Evolutionary conservation across 2,888 invertebrate genomes (phyloP).

Genomic region (Neoscelio sp.): DNA sequence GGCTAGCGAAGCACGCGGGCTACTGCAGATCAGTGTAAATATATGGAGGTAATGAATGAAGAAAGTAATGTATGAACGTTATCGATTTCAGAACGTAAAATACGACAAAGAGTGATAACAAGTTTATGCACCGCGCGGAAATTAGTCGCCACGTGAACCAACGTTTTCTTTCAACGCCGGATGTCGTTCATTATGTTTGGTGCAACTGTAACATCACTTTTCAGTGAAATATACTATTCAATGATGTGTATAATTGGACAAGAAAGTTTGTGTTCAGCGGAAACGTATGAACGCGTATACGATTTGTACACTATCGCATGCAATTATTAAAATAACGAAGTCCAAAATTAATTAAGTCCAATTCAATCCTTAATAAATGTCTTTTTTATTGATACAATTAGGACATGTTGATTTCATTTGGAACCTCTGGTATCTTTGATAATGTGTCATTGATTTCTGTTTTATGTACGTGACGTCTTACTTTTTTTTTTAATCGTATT

Average conservation of each 20-base stretch:
- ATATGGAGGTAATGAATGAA: conserved; percentile 40
- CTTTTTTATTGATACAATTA: conserved; percentile 60
- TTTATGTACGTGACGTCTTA: conserved; percentile 1
- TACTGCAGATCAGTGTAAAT: conserved; percentile 62
- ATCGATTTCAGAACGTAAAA: conserved; percentile 19
- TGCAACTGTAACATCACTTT: not conserved
- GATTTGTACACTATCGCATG: conserved; percentile 63
- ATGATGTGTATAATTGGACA: conserved; percentile 11
- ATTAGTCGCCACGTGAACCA: not conserved
- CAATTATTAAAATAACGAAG: conserved; percentile 55
- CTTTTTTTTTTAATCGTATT: not conserved
- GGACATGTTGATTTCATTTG: conserved; percentile 42
- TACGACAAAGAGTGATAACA: not conserved
- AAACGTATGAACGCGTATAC: conserved; percentile 31
- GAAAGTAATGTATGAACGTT: conserved; percentile 48
- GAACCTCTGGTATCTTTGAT: conserved; percentile 14
- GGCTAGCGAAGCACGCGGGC: conserved; percentile 55
- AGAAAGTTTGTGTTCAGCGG: conserved; percentile 18
- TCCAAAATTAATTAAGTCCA: conserved; percentile 62
- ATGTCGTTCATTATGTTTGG: conserved; percentile 1
- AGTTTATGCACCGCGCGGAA: not conserved
- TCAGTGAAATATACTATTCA: conserved; percentile 6
- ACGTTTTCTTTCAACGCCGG: not conserved
- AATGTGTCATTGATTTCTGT: conserved; percentile 34
- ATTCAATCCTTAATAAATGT: conserved; percentile 64